Evolutionary conservation across 2,113 vertebrate genomes (phyloP).

Genomic region (Silurus asotus): DNA sequence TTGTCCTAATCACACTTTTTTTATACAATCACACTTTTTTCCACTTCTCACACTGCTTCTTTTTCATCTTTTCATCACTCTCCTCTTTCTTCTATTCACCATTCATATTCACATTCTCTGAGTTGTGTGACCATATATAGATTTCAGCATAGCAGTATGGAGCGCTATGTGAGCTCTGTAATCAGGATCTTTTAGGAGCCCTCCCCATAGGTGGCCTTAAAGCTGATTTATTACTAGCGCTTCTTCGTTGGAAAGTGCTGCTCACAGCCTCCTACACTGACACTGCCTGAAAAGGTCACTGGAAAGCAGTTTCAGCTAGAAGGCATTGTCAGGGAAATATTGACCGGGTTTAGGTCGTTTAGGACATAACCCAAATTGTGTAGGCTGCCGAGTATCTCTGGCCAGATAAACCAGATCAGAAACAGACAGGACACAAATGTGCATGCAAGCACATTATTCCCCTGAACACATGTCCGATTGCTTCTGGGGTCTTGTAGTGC

Average conservation of each 20-base stretch:
- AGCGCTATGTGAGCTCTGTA: constrained; percentile 46
- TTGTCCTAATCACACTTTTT: constrained; percentile 32
- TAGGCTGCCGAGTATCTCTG: background rate
- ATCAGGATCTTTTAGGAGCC: constrained; percentile 38
- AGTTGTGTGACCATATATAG: constrained; percentile 40
- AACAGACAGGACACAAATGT: constrained; percentile 15
- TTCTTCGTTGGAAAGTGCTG: background rate
- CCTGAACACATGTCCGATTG: background rate
- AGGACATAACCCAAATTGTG: constrained; percentile 5
- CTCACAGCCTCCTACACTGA: constrained; percentile 9
- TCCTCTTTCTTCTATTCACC: constrained; percentile 22
- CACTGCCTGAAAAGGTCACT: constrained; percentile 32
- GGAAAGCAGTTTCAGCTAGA: constrained; percentile 15
- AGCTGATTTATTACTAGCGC: constrained; percentile 45
- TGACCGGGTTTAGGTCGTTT: constrained; percentile 7
- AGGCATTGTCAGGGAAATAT: constrained; percentile 17
- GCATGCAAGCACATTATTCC: background rate
- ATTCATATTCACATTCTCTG: constrained; percentile 8
- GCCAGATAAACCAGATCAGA: background rate
- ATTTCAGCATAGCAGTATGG: constrained; percentile 16
- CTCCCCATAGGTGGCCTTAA: constrained; percentile 45
- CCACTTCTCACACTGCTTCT: constrained; percentile 8
- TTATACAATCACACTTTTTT: constrained; percentile 26
- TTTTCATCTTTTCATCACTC: background rate
- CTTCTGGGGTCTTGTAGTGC: constrained; percentile 21